phyloP scores from a whole-genome alignment of 2,888 invertebrate species.

The Corbicula japonica region DNA sequence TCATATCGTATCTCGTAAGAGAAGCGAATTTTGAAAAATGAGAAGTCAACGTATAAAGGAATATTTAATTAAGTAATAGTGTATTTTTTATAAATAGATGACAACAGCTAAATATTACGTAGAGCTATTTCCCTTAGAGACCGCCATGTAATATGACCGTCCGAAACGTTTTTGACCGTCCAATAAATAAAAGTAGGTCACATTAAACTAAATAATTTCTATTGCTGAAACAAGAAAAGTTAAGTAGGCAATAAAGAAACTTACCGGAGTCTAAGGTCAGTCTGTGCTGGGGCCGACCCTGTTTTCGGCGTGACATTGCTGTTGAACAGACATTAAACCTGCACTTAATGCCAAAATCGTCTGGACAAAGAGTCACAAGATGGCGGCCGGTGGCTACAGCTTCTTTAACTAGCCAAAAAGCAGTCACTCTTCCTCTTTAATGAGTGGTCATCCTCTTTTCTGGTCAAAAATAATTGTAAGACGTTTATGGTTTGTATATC shows the following conservation, averaged over 20 bases:
- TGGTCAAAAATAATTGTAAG: conserved; percentile 41
- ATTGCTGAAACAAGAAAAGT: too few relatives aligned
- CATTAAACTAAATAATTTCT: background rate
- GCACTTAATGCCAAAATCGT: conserved; percentile 43
- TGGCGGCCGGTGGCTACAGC: conserved; percentile 62
- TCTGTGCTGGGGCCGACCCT: conserved; percentile 87
- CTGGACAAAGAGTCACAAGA: conserved; percentile 69
- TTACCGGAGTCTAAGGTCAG: conserved; percentile 86
- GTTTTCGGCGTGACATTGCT: conserved; percentile 85
- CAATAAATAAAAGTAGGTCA: too few relatives aligned
- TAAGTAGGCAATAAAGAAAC: too few relatives aligned
- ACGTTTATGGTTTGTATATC: conserved; percentile 39
- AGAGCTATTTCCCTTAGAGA: too few relatives aligned
- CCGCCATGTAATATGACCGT: too few relatives aligned
- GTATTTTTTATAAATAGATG: too few relatives aligned
- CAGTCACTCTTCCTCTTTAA: conserved; percentile 22
- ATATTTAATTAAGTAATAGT: too few relatives aligned
- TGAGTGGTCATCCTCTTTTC: conserved; percentile 46
- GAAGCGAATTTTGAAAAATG: too few relatives aligned
- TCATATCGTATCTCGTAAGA: too few relatives aligned
- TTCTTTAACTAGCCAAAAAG: conserved; percentile 61
- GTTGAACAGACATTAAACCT: conserved; percentile 73
- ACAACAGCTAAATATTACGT: too few relatives aligned
- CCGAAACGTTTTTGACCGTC: too few relatives aligned
- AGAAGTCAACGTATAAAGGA: too few relatives aligned